Evolutionary conservation across 2,888 invertebrate genomes (phyloP).

Genomic region (Dicycla oo): DNA sequence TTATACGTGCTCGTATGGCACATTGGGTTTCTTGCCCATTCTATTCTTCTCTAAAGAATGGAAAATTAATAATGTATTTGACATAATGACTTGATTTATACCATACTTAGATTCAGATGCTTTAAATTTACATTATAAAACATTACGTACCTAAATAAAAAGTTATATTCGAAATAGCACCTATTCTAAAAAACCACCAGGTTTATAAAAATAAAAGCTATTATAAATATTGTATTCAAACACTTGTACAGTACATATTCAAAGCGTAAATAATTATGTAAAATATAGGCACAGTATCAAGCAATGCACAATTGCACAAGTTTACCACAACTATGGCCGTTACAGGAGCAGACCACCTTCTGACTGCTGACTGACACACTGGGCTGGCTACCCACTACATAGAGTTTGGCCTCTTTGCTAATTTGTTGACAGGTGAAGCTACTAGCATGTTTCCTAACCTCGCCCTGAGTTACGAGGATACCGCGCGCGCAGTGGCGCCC

Average conservation of each 20-base stretch:
- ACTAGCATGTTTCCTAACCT: too few species aligned
- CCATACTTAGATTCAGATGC: neutral
- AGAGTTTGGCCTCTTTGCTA: neutral
- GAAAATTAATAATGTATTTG: neutral
- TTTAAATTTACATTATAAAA: neutral
- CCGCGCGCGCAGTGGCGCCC: too few species aligned
- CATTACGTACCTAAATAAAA: neutral
- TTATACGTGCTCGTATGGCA: neutral
- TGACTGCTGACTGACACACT: neutral
- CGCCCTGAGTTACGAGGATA: neutral
- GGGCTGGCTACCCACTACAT: neutral
- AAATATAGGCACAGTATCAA: neutral
- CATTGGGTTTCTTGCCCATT: neutral
- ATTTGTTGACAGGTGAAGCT: neutral
- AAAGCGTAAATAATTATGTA: neutral
- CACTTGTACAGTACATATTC: conserved; percentile 6
- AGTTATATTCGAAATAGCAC: conserved; percentile 10
- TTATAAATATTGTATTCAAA: neutral
- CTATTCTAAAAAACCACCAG: neutral
- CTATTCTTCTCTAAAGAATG: neutral
- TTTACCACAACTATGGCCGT: neutral
- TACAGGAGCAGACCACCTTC: too few species aligned
- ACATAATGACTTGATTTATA: neutral
- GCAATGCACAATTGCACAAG: neutral
- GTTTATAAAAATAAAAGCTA: conserved; percentile 8